phyloP scores from a whole-genome alignment of 2,113 vertebrate genomes.

The Hucho hucho region DNA sequence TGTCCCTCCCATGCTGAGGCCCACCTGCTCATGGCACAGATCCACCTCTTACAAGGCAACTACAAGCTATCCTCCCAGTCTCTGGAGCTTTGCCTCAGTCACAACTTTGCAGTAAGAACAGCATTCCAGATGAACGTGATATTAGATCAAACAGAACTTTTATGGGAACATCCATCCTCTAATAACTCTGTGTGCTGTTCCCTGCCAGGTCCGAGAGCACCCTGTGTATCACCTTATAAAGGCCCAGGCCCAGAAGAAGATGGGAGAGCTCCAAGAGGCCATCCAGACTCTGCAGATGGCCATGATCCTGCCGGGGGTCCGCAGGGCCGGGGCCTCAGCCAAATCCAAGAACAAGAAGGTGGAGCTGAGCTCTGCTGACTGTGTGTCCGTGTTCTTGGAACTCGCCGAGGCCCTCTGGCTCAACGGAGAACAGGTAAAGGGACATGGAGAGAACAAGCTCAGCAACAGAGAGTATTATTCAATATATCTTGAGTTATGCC shows the following conservation, averaged over 20 bases:
- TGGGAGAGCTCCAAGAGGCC: slow-evolving; percentile 86
- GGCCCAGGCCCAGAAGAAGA: slow-evolving; percentile 89
- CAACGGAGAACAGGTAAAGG: slow-evolving; percentile 87
- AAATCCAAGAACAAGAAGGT: slow-evolving; percentile 79
- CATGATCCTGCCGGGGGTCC: slow-evolving; percentile 89
- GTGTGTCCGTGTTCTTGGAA: slow-evolving; percentile 89
- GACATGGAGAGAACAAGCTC: slow-evolving; percentile 24
- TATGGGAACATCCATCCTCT: slow-evolving; percentile 61
- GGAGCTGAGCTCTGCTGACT: slow-evolving; percentile 80
- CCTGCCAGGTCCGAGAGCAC: slow-evolving; percentile 85
- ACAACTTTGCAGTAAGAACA: slow-evolving; percentile 89
- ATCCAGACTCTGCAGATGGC: slow-evolving; percentile 94
- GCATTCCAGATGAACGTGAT: neutral
- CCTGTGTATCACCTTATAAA: slow-evolving; percentile 94
- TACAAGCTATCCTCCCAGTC: slow-evolving; percentile 86
- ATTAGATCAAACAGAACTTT: slow-evolving; percentile 36
- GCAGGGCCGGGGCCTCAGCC: slow-evolving; percentile 68
- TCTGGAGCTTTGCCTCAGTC: slow-evolving; percentile 92
- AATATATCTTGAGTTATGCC: too few species aligned
- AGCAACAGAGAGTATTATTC: too few species aligned
- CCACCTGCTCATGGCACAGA: slow-evolving; percentile 94
- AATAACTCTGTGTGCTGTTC: neutral
- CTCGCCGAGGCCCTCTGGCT: slow-evolving; percentile 87
- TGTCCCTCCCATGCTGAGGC: slow-evolving; percentile 87
- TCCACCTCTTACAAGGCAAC: slow-evolving; percentile 87